Conservation (phyloP, 2,113 vertebrate species). For the Tachycineta bicolor region DNA sequence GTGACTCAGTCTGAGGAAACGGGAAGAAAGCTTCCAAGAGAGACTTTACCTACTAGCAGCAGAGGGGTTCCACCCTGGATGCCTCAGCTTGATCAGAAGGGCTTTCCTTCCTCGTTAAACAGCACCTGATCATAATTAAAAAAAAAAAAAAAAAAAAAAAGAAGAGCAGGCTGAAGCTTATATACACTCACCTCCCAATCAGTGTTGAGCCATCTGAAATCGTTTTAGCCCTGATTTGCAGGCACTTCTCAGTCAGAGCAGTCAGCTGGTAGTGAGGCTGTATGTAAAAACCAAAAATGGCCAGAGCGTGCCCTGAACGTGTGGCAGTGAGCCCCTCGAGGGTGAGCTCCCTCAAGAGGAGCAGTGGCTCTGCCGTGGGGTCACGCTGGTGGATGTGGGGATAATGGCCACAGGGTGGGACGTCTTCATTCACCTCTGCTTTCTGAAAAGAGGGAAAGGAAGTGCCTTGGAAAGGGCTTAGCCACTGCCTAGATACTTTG, state of each 20-base stretch:
- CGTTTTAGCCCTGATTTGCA: not conserved
- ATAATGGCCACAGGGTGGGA: not conserved
- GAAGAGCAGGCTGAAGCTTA: not conserved
- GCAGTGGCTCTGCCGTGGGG: rapidly evolving
- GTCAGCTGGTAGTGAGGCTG: not conserved
- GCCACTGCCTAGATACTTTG: not conserved
- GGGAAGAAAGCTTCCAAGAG: not conserved
- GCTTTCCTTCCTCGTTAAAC: not conserved
- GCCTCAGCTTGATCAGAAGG: not conserved
- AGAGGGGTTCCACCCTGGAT: not conserved
- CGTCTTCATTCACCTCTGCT: rapidly evolving
- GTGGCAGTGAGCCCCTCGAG: not conserved
- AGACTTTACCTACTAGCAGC: not conserved
- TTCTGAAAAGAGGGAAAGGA: not conserved
- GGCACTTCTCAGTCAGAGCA: not conserved
- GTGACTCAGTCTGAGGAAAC: not conserved
- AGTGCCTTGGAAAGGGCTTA: not conserved
- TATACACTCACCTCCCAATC: not conserved
- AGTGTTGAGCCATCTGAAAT: not conserved
- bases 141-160: not conserved
- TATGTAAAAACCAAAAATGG: not conserved
- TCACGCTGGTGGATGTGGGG: not conserved
- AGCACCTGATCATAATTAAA: not conserved
- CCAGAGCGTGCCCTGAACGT: not conserved
- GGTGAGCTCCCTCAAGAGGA: rapidly evolving